Conservation (phyloP, 2,113 vertebrate species). For the Vidua macroura region DNA sequence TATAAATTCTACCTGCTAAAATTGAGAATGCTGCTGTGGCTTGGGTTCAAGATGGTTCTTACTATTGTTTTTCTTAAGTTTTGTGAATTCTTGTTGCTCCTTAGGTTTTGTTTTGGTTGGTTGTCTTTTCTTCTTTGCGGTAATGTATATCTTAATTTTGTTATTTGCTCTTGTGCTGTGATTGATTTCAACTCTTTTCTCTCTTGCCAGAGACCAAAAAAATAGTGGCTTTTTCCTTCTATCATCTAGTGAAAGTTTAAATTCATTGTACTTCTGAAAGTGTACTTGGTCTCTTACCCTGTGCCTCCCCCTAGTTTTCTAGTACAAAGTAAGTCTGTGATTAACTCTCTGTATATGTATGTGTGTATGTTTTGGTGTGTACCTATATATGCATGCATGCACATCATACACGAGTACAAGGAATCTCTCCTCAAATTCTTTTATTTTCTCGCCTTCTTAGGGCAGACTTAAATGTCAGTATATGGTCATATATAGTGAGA, state of each 20-base stretch:
- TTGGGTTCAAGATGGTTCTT: neutral
- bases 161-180: neutral
- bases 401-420: neutral
- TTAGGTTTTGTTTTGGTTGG: neutral
- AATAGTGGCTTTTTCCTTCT: neutral
- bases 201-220: neutral
- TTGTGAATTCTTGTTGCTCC: neutral
- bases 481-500: neutral
- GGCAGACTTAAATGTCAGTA: neutral
- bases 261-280: neutral
- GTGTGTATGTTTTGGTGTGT: neutral
- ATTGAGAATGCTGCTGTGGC: neutral
- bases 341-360: neutral
- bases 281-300: neutral
- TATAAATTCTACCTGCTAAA: neutral
- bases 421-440: neutral
- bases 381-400: neutral
- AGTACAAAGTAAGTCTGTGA: neutral
- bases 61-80: neutral
- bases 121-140: neutral
- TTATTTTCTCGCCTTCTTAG: neutral
- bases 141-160: neutral
- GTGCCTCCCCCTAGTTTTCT: neutral
- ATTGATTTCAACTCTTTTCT: neutral
- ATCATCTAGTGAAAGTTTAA: neutral